Base-by-base conservation (phyloP, 1,140 invertebrate species). In the Drosophila malerkotliana region DNA sequence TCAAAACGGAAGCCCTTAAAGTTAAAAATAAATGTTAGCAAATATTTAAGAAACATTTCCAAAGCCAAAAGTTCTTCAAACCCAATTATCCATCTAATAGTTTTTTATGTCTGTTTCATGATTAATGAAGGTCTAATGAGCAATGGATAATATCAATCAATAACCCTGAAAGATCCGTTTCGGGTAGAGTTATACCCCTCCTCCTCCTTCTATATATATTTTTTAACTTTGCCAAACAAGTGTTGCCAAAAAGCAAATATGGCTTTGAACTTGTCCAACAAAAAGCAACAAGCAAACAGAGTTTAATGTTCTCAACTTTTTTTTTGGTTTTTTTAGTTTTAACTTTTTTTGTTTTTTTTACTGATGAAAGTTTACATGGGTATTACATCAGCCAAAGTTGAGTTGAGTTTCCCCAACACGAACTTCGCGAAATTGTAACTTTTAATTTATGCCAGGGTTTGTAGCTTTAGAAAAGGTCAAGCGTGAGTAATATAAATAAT, bases 311-410 rank as follows among this genome's bases (percentile, higher is more conserved):
- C 32, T 56, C 12, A 48, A 37, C 30, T 8, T 67, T 67, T 67
- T 1, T 69, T 53, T 28, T 4, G 10, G 0, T 3, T 18, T 37
- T 4, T 18, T 37, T 37, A 37, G 34, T 37, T 37, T 32, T 37
- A n/a, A 37, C 21, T 21, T 30, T 30, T 48, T 68, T 56, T 56
- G 5, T 5, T 47, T 68, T 56, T 68, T 4, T 2, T 37, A 12
- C 28, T 18, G 24, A 56, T 68, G 51, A 41, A 69, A 69, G 55
- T 48, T 69, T 39, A 37, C 30, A 39, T 28, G 48, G 30, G 12
- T 24, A 62, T 69, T 69, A 64, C 66, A 69, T 69, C 66, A 69
- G 66, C 30, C 41, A 69, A 69, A 32, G 66, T 56, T 68, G 48
- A 63, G n/a, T 26, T 47, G n/a, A 56, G 60, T 67, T 61, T 26